Evolutionary conservation across 1,140 invertebrate species (phyloP).

Genomic region (Drosophila grimshawi): DNA sequence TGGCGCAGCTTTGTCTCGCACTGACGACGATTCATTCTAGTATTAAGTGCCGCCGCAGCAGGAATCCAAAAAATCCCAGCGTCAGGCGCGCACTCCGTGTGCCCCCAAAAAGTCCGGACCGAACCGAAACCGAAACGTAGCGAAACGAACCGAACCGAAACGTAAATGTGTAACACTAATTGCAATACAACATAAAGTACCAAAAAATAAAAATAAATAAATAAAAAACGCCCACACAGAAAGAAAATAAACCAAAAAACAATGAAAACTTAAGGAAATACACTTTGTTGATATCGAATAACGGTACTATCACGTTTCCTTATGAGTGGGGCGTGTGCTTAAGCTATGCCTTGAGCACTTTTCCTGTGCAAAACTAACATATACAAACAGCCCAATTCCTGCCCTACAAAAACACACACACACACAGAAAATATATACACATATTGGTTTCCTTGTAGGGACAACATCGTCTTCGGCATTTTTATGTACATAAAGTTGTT

Average conservation of each 20-base stretch:
- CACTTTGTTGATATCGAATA: slow-evolving; percentile 8
- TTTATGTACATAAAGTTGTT: slow-evolving; percentile 49
- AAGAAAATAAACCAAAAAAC: background rate
- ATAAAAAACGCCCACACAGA: too few relatives aligned
- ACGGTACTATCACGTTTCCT: slow-evolving; percentile 4
- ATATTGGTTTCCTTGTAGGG: slow-evolving; percentile 18
- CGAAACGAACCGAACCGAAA: slow-evolving; percentile 18
- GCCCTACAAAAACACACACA: slow-evolving; percentile 42
- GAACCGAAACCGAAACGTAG: slow-evolving; percentile 21
- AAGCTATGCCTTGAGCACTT: background rate
- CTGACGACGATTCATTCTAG: slow-evolving; percentile 63
- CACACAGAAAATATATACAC: slow-evolving; percentile 32
- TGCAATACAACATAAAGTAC: slow-evolving; percentile 11
- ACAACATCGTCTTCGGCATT: slow-evolving; percentile 12
- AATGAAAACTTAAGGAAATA: background rate
- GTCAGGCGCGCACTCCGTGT: slow-evolving; percentile 45
- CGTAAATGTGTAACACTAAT: slow-evolving; percentile 39
- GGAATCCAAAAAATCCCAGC: slow-evolving; percentile 51
- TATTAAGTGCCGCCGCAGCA: slow-evolving; percentile 75
- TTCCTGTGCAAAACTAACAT: slow-evolving; percentile 17
- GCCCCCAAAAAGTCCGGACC: slow-evolving; percentile 32
- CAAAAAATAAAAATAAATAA: slow-evolving; percentile 5
- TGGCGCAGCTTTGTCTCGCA: slow-evolving; percentile 55
- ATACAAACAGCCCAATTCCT: slow-evolving; percentile 19
- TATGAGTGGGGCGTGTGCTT: background rate